Conservation (phyloP, 2,888 invertebrate species). For the Drosophila flavopinicola region DNA sequence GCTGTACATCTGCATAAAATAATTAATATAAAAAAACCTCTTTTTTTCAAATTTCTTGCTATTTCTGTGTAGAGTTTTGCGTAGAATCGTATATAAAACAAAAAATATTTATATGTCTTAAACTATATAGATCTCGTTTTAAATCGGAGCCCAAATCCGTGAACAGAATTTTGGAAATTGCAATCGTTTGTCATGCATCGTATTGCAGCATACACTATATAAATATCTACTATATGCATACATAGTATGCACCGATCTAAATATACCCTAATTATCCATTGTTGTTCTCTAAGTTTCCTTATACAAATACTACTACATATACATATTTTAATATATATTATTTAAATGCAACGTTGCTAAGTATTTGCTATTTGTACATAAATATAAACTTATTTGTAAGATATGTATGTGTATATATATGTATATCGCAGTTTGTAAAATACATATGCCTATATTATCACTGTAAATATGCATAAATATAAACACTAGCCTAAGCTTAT, state of each 20-base stretch:
- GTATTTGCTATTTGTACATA: constrained; percentile 64
- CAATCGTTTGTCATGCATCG: constrained; percentile 13
- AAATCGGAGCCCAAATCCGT: constrained; percentile 16
- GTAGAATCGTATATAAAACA: constrained; percentile 21
- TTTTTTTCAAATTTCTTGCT: constrained; percentile 2
- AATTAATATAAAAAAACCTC: no score
- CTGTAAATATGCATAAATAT: constrained; percentile 23
- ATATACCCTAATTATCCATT: constrained; percentile 9
- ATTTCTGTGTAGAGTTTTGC: constrained; percentile 35
- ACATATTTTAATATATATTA: constrained; percentile 10
- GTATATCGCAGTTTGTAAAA: no score
- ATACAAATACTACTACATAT: constrained; percentile 23
- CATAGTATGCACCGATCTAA: constrained; percentile 1
- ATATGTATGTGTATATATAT: no score
- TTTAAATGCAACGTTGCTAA: constrained; percentile 44
- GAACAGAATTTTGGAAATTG: constrained; percentile 8
- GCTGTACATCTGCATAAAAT: no score
- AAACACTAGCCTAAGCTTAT: background rate
- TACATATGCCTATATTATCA: background rate
- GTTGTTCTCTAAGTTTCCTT: constrained; percentile 70
- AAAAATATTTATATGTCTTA: constrained; percentile 22
- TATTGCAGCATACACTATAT: constrained; percentile 1
- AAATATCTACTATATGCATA: constrained; percentile 7
- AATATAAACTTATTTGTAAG: constrained; percentile 1
- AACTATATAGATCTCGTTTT: constrained; percentile 68